phyloP scores from a whole-genome alignment of 2,888 invertebrate species.

The Melanostoma mellinum region DNA sequence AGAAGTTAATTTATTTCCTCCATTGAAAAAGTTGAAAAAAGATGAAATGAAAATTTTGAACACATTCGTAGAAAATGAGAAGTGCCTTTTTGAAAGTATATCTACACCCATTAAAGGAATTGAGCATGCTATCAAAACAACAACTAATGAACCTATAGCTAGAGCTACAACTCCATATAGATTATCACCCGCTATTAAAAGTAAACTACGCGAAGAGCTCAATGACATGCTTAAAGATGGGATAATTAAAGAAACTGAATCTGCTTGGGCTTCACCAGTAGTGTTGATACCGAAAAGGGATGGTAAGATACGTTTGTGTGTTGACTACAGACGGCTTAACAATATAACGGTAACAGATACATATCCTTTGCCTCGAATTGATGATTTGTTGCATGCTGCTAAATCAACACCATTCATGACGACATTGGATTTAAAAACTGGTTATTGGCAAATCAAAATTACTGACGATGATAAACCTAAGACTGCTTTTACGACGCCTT shows the following conservation, averaged over 20 bases:
- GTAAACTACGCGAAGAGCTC: slow-evolving; percentile 72
- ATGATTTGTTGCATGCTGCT: slow-evolving; percentile 78
- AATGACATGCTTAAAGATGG: slow-evolving; percentile 74
- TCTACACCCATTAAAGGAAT: not conserved
- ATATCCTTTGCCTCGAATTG: slow-evolving; percentile 80
- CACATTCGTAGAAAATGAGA: not conserved
- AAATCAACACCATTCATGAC: slow-evolving; percentile 68
- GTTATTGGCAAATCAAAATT: slow-evolving; percentile 78
- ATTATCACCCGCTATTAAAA: slow-evolving; percentile 22
- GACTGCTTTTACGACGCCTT: slow-evolving; percentile 77
- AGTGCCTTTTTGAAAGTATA: slow-evolving; percentile 15
- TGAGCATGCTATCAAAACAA: slow-evolving; percentile 41
- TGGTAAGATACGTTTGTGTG: slow-evolving; percentile 75
- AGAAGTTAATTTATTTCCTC: slow-evolving; percentile 8
- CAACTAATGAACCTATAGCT: slow-evolving; percentile 45
- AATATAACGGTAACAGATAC: slow-evolving; percentile 73
- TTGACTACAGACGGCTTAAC: slow-evolving; percentile 76
- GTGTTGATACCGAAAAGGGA: slow-evolving; percentile 78
- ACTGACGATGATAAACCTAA: slow-evolving; percentile 75
- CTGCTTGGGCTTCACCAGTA: slow-evolving; percentile 78
- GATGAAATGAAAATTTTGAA: not conserved
- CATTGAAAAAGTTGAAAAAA: slow-evolving; percentile 8
- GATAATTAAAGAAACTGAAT: slow-evolving; percentile 79
- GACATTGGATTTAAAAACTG: slow-evolving; percentile 76
- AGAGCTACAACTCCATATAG: slow-evolving; percentile 49